A percentile compares a stretch with the other conserved stretches of the same genome.
Conservation (phyloP, 2,113 vertebrate species). For the Lates calcarifer region DNA sequence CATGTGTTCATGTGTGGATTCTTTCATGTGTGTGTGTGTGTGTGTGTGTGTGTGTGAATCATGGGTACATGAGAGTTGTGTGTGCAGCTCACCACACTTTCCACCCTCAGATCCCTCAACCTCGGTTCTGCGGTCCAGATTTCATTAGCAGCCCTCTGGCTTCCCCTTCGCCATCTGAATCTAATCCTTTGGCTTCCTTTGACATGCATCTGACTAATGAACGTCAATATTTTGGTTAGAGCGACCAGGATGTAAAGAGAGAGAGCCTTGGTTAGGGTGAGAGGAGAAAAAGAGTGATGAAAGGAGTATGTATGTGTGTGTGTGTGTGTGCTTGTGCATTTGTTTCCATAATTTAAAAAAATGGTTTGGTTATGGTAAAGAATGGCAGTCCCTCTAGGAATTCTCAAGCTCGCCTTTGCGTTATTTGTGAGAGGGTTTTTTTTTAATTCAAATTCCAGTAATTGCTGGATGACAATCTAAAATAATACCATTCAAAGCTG, state of each 20-base stretch:
- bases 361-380: neutral
- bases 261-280: constrained; percentile 25
- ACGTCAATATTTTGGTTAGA: constrained; percentile 81
- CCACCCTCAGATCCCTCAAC: constrained; percentile 67
- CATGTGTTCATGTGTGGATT: constrained; percentile 23
- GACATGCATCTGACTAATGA: constrained; percentile 82
- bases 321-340: neutral
- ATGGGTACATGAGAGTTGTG: constrained; percentile 4
- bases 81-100: constrained; percentile 56
- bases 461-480: neutral
- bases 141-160: constrained; percentile 75
- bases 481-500: neutral
- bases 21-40: constrained; percentile 28
- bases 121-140: constrained; percentile 69
- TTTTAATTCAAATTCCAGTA: too few species aligned
- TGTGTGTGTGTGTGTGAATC: neutral
- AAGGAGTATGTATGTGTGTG: neutral
- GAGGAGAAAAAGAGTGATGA: constrained; percentile 34
- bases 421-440: neutral
- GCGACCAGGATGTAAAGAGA: constrained; percentile 50
- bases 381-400: neutral
- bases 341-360: neutral
- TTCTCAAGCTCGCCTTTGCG: neutral
- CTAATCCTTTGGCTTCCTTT: constrained; percentile 79
- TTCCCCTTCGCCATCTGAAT: constrained; percentile 79